phyloP scores from a whole-genome alignment of 2,113 vertebrate genomes.

The Misgurnus anguillicaudatus region DNA sequence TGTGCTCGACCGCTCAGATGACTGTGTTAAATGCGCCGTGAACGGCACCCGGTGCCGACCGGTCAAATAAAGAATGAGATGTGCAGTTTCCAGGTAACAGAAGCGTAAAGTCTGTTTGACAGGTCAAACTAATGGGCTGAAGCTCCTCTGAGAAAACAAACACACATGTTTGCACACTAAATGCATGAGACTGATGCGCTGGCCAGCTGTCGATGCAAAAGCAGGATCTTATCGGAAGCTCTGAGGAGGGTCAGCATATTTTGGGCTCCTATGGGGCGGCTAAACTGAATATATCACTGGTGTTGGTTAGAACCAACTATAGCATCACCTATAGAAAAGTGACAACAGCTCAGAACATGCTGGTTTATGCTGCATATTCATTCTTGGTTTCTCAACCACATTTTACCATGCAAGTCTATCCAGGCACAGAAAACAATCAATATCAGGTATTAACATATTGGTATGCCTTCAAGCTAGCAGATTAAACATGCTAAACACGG shows the following conservation, averaged over 20 bases:
- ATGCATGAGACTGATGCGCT: slow-evolving; percentile 56
- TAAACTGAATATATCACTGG: not conserved
- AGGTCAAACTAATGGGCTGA: slow-evolving; percentile 61
- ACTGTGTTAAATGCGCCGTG: slow-evolving; percentile 46
- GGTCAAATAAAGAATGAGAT: slow-evolving; percentile 57
- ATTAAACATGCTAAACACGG: slow-evolving; percentile 17
- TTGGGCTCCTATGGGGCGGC: not conserved
- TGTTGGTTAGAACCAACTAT: too few relatives aligned
- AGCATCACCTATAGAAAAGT: too few relatives aligned
- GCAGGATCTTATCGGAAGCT: slow-evolving; percentile 14
- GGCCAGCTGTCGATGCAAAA: slow-evolving; percentile 59
- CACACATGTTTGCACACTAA: slow-evolving; percentile 48
- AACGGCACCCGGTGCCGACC: slow-evolving; percentile 24
- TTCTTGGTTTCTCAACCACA: too few relatives aligned
- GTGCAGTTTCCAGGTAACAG: slow-evolving; percentile 65
- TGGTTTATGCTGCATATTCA: too few relatives aligned
- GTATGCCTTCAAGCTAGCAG: not conserved
- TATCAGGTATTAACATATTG: not conserved
- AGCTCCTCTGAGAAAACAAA: slow-evolving; percentile 57
- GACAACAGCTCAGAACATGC: too few relatives aligned
- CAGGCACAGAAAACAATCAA: not conserved
- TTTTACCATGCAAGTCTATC: not conserved
- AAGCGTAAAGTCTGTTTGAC: slow-evolving; percentile 48
- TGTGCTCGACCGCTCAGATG: slow-evolving; percentile 28
- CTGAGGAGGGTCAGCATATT: slow-evolving; percentile 15